phyloP scores from a whole-genome alignment of 1,140 invertebrate species.

The Nymphalis io region DNA sequence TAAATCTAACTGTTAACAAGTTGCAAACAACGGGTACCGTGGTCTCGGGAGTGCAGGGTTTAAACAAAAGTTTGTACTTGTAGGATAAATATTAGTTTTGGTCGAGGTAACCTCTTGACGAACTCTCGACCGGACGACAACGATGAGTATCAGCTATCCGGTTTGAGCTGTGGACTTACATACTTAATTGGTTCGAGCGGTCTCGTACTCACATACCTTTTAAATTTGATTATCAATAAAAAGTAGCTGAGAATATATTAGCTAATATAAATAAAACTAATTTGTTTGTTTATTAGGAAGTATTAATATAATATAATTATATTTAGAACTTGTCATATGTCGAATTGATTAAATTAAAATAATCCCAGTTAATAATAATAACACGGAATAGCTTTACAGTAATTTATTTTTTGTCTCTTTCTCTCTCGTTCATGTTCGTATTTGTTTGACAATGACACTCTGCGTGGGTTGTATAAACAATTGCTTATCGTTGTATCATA shows the following conservation, averaged over 20 bases:
- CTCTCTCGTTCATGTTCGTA: too few relatives aligned
- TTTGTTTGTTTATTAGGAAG: neutral
- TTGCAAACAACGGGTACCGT: constrained; percentile 29
- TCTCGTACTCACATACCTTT: constrained; percentile 19
- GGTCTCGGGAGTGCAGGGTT: constrained; percentile 26
- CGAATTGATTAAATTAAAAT: too few relatives aligned
- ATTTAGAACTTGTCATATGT: too few relatives aligned
- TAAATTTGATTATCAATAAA: constrained; percentile 22
- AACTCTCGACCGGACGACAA: constrained; percentile 53
- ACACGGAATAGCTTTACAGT: too few relatives aligned
- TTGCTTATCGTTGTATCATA: too few relatives aligned
- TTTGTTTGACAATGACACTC: too few relatives aligned
- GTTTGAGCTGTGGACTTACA: constrained; percentile 42
- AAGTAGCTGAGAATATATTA: constrained; percentile 24
- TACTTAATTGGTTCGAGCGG: constrained; percentile 43
- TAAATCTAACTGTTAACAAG: constrained; percentile 53
- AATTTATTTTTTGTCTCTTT: too few relatives aligned
- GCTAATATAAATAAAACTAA: neutral
- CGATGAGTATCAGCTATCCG: constrained; percentile 49
- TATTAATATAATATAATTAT: too few relatives aligned
- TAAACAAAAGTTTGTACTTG: constrained; percentile 49
- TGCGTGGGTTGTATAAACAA: too few relatives aligned
- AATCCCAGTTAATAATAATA: too few relatives aligned
- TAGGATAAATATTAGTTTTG: constrained; percentile 46
- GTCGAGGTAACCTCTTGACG: constrained; percentile 50